phyloP scores from a whole-genome alignment of 2,888 invertebrate genomes.

The Torymus aiolomorphi region DNA sequence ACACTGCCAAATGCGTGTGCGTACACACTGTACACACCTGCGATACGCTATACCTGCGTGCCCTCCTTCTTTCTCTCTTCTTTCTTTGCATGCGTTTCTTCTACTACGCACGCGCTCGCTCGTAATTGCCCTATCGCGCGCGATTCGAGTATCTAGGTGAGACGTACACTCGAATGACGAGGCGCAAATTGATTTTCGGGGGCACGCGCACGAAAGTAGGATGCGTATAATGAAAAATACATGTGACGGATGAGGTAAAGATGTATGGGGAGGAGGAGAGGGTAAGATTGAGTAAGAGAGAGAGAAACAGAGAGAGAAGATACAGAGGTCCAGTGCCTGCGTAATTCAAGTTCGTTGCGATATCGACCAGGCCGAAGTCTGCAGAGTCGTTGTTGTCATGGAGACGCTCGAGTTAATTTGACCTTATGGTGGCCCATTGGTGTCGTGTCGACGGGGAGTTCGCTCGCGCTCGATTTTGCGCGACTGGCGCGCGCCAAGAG shows the following conservation, averaged over 20 bases:
- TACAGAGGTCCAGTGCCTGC: conserved; percentile 51
- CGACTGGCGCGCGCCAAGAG: neutral
- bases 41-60: too few species aligned
- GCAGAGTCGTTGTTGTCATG: conserved; percentile 58
- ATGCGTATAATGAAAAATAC: conserved; percentile 9
- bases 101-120: neutral
- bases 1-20: too few species aligned
- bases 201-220: conserved; percentile 38
- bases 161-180: neutral
- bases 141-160: conserved; percentile 53
- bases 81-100: neutral
- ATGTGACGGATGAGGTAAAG: neutral
- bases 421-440: conserved; percentile 59
- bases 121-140: conserved; percentile 20
- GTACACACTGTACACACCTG: too few species aligned
- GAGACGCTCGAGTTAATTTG: conserved; percentile 61
- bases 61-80: neutral
- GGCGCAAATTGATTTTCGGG: conserved; percentile 30
- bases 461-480: conserved; percentile 35
- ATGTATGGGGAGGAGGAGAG: neutral
- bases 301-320: neutral
- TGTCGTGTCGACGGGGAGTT: conserved; percentile 43
- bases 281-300: neutral
- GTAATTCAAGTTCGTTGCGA: conserved; percentile 59
- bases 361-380: conserved; percentile 53